Evolutionary conservation across 2,797 vertebrate genomes (phyloP).

Genomic region (Pyrrhura leucotis): DNA sequence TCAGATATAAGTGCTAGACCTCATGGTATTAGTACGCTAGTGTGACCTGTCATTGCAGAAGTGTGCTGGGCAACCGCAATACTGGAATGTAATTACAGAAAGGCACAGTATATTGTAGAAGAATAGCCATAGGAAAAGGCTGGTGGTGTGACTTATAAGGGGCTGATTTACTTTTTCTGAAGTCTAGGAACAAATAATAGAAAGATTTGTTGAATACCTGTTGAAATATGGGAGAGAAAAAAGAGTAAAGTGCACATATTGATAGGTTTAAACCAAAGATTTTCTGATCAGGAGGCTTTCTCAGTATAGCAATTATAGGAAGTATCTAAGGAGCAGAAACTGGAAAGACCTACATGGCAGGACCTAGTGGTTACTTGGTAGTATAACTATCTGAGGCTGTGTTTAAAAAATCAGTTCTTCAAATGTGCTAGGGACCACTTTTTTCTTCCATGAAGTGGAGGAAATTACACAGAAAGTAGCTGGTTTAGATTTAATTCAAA

Average conservation of each 20-base stretch:
- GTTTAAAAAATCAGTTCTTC: neutral
- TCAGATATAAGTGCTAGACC: neutral
- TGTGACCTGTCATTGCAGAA: neutral
- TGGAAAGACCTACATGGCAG: neutral
- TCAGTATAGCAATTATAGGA: neutral
- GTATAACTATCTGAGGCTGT: neutral
- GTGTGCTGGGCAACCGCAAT: neutral
- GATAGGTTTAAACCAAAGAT: neutral
- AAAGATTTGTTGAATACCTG: neutral
- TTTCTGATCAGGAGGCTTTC: neutral
- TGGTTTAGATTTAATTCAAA: conserved; percentile 29
- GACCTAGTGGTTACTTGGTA: neutral
- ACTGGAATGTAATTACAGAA: neutral
- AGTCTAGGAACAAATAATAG: neutral
- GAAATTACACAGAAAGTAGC: conserved; percentile 35
- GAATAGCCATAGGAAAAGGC: neutral
- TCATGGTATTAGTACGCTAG: neutral
- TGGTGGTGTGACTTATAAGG: neutral
- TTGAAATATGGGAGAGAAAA: neutral
- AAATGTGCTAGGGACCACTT: neutral
- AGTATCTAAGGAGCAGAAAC: neutral
- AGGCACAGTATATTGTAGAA: neutral
- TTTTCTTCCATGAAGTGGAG: conserved; percentile 9
- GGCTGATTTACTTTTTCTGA: neutral
- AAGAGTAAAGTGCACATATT: neutral